Conservation (phyloP, 2,888 invertebrate genomes). For the Callinectes sapidus region DNA sequence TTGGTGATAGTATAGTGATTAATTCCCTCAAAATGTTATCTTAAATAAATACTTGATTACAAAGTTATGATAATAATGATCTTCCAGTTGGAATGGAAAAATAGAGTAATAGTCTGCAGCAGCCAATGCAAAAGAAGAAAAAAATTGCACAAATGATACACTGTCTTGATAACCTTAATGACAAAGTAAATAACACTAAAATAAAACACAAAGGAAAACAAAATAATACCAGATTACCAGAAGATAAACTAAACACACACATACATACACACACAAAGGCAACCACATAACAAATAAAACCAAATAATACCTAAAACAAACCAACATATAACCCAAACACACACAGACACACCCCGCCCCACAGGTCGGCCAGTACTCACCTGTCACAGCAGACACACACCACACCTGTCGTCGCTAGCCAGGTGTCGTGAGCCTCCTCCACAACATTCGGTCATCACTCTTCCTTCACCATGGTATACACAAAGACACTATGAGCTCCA, state of each 20-base stretch:
- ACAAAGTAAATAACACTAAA: no score
- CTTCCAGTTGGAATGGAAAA: no score
- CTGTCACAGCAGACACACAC: conserved; percentile 19
- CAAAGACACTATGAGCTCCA: neutral
- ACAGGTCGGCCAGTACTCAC: neutral
- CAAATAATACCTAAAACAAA: neutral
- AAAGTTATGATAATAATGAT: no score
- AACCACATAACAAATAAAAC: neutral
- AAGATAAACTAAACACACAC: neutral
- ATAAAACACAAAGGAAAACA: no score
- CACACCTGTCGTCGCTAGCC: conserved; percentile 12
- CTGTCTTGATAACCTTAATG: no score
- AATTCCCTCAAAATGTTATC: no score
- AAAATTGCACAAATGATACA: no score
- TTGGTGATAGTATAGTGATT: no score
- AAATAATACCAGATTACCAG: neutral
- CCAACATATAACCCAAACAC: neutral
- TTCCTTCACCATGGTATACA: conserved; percentile 6
- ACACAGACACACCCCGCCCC: neutral
- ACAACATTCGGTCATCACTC: conserved; percentile 21
- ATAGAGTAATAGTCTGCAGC: no score
- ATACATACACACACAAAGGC: neutral
- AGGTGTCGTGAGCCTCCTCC: neutral
- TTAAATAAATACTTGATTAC: no score
- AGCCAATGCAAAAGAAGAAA: no score